phyloP scores from a whole-genome alignment of 35 echinoderm and acorn worm species.

The Amphiura filiformis region DNA sequence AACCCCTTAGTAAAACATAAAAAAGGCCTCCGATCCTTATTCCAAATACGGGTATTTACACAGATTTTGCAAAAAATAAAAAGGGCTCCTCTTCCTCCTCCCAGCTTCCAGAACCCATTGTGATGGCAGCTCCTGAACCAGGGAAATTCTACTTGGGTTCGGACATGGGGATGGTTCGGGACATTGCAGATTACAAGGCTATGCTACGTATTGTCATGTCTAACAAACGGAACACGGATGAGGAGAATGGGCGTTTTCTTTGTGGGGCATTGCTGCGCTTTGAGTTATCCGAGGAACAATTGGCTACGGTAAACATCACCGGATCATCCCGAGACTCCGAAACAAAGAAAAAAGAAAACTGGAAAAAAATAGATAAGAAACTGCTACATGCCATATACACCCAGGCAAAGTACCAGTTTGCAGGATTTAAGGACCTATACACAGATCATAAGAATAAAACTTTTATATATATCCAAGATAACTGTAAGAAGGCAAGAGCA shows the following conservation, averaged over 20 bases:
- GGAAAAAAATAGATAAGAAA: not conserved
- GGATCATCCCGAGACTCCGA: not conserved
- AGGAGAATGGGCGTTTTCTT: not conserved
- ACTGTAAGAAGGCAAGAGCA: not conserved
- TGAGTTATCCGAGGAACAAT: not conserved
- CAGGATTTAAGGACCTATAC: not conserved
- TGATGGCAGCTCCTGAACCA: too few species aligned
- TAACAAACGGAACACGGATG: not conserved
- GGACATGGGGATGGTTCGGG: not conserved
- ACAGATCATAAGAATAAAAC: slow-evolving; percentile 13
- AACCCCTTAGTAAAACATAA: too few species aligned
- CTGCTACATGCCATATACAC: not conserved
- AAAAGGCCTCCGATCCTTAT: too few species aligned
- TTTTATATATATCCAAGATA: not conserved
- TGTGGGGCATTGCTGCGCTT: not conserved
- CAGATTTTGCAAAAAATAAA: too few species aligned
- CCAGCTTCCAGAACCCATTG: too few species aligned
- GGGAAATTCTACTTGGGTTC: not conserved
- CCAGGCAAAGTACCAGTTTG: slow-evolving; percentile 18
- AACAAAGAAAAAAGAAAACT: not conserved
- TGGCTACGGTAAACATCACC: not conserved
- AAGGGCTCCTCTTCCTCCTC: too few species aligned
- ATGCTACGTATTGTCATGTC: not conserved
- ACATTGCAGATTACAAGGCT: not conserved
- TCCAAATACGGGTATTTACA: too few species aligned